A percentile compares a stretch with the other conserved stretches of the same genome.
Evolutionary conservation across 2,888 invertebrate species (phyloP).

Genomic region (Kryphioiulus occultus): DNA sequence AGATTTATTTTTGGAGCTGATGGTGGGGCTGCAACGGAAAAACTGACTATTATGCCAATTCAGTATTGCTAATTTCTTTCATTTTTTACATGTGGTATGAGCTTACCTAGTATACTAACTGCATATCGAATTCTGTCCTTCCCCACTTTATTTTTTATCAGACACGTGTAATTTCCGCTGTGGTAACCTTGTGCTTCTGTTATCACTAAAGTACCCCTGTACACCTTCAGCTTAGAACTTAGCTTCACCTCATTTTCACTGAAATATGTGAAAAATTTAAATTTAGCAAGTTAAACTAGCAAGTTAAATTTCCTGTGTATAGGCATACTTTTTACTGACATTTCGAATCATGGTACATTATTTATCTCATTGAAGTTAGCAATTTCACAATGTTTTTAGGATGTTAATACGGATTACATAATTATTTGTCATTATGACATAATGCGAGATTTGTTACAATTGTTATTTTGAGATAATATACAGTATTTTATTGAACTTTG

Average conservation of each 20-base stretch:
- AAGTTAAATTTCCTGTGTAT: not conserved
- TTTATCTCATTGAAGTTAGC: not conserved
- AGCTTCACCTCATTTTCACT: conserved; percentile 47
- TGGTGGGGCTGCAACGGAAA: conserved; percentile 46
- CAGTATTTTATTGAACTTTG: not conserved
- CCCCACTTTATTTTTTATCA: conserved; percentile 90
- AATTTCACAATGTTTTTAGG: not conserved
- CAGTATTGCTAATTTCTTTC: not conserved
- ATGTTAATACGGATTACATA: not conserved
- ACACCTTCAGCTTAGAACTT: conserved; percentile 53
- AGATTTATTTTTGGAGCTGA: conserved; percentile 34
- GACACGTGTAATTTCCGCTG: conserved; percentile 93
- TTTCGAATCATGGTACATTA: not conserved
- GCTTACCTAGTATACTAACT: conserved; percentile 80
- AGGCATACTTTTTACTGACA: not conserved
- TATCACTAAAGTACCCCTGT: conserved; percentile 86
- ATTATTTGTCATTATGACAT: not conserved
- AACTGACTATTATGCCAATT: not conserved
- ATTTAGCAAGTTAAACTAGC: too few species aligned
- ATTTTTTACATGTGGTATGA: not conserved
- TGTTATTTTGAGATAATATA: not conserved
- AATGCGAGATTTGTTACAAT: not conserved
- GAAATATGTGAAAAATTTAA: not conserved
- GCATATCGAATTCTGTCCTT: conserved; percentile 92
- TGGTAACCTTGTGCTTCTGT: conserved; percentile 88